Percentiles rank a stretch among this genome's conserved stretches.
Conservation (phyloP, 2,113 vertebrate genomes). For the Eulacestoma nigropectus region DNA sequence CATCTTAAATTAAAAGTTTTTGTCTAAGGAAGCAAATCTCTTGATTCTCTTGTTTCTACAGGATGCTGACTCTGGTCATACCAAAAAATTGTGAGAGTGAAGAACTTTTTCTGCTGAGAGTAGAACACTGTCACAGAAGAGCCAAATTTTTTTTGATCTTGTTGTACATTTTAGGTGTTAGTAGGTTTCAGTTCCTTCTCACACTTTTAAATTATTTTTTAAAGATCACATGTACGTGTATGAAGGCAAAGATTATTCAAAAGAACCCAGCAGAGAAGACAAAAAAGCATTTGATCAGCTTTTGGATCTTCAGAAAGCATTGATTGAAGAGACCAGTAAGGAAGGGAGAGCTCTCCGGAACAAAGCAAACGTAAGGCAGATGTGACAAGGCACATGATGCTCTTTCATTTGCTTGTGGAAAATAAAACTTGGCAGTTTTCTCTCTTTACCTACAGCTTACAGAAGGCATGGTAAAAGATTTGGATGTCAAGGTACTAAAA, state of each 20-base stretch:
- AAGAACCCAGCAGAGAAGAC: slow-evolving; percentile 82
- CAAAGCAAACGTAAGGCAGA: slow-evolving; percentile 77
- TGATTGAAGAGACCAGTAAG: slow-evolving; percentile 59
- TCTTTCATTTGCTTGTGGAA: background rate
- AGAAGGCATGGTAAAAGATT: background rate
- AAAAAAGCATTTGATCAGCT: slow-evolving; percentile 77
- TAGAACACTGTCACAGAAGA: background rate
- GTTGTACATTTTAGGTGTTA: background rate
- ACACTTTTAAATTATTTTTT: slow-evolving; percentile 23
- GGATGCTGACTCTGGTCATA: background rate
- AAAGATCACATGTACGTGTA: slow-evolving; percentile 90
- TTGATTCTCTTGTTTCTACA: background rate
- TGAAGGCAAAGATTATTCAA: slow-evolving; percentile 92
- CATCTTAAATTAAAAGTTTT: background rate
- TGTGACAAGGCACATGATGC: background rate
- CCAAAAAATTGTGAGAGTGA: background rate
- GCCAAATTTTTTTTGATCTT: background rate
- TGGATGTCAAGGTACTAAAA: background rate
- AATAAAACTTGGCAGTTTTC: background rate
- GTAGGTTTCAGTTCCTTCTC: background rate
- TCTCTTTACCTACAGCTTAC: background rate
- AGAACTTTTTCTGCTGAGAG: background rate
- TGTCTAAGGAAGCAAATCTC: background rate
- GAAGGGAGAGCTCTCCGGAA: slow-evolving; percentile 79
- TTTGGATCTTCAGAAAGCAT: slow-evolving; percentile 74